Evolutionary conservation across 2,797 vertebrate species (phyloP), one percentile per base, ranked within the genome.

Genomic region (Hephaestus fuliginosus): DNA sequence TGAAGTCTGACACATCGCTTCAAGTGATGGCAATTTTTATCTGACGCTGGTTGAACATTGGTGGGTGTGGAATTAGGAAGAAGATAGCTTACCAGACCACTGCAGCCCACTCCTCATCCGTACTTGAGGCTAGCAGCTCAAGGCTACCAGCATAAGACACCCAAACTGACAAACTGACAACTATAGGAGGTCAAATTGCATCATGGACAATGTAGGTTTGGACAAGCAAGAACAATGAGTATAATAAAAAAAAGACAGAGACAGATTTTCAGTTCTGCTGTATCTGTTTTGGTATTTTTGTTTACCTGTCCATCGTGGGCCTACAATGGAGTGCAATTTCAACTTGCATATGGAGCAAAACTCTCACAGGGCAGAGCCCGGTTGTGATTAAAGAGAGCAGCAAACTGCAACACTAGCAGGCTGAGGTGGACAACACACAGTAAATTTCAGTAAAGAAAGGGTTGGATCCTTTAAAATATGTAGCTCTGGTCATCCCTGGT

Each of bases 111-210:
- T 64, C 39, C 1, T 49, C 17, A 43, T 41, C 28, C 33, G 10
- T 44, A 10, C 8, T 22, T 48, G 25, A 70, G 14, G 22, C 14
- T 17, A 15, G 33, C 9, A 3, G n/a, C 43, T 56, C 17, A 0
- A 63, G 39, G 36, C 18, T 53, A 15, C 4, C 0, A 68, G 11
- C 5, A 61, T 53, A 22, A 36, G n/a, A 36, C 15, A 55, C 5
- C 20, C 1, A 7, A 41, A n/a, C n/a, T n/a, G n/a, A n/a, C n/a
- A n/a, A 52, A 44, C 55, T 68, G 12, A 70, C 0, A 43, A 17
- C 14, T 15, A 33, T 22, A 0, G 0, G 6, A 0, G 2, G 10
- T 13, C n/a, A 25, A 25, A n/a, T 15, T n/a, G 11, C 17, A n/a
- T 22, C 22, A 20, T 51, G 20, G 2, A 9, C n/a, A n/a, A 51